Percentiles rank a stretch among this genome's conserved stretches.
phyloP scores from a whole-genome alignment of 2,888 invertebrate genomes.

The Agrilus mali region DNA sequence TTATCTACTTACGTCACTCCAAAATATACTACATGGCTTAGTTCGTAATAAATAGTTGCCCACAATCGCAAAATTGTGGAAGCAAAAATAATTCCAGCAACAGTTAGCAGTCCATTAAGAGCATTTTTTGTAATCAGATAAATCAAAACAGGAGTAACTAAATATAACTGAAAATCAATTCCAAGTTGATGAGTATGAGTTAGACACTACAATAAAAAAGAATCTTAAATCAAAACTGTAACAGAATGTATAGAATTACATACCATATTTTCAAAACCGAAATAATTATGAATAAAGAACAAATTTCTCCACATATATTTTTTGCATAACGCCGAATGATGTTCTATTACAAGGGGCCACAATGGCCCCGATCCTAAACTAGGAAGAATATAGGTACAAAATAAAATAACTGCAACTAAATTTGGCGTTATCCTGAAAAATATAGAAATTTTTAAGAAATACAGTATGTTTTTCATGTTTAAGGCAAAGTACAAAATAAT shows the following conservation, averaged over 20 bases:
- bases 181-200: conserved; percentile 58
- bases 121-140: conserved; percentile 43
- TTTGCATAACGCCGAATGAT: conserved; percentile 51
- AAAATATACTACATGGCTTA: conserved; percentile 51
- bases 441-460: background rate
- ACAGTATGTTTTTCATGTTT: too few relatives aligned
- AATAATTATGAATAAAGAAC: conserved; percentile 53
- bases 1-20: conserved; percentile 45
- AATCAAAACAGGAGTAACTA: conserved; percentile 44
- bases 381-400: conserved; percentile 51
- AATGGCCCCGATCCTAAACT: conserved; percentile 48
- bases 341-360: conserved; percentile 50
- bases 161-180: conserved; percentile 53
- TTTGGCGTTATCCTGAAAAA: conserved; percentile 44
- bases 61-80: conserved; percentile 47
- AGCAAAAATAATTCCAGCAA: conserved; percentile 34
- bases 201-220: conserved; percentile 37
- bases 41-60: conserved; percentile 40
- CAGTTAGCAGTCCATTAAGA: conserved; percentile 32
- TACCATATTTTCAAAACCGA: conserved; percentile 55
- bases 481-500: too few relatives aligned
- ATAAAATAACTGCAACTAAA: conserved; percentile 45
- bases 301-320: conserved; percentile 54
- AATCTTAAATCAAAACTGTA: background rate
- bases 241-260: conserved; percentile 2